Evolutionary conservation across 2,888 invertebrate species (phyloP).

Genomic region (Sphaerophoria rueppellii): DNA sequence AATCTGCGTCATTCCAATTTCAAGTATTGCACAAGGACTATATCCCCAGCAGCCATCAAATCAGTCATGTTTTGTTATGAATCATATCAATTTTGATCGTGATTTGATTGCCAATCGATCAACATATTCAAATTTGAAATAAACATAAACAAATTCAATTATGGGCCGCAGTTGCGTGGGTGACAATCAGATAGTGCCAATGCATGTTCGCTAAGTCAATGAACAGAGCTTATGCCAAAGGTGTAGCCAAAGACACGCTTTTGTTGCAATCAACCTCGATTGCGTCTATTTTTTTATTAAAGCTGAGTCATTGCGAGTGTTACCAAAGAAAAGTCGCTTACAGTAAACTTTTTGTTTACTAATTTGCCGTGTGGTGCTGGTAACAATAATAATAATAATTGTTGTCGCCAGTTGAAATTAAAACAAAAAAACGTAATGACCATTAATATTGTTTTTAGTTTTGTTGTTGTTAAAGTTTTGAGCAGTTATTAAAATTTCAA

Average conservation of each 20-base stretch:
- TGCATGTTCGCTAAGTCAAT: neutral
- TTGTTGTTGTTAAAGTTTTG: slow-evolving; percentile 37
- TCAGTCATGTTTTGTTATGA: neutral
- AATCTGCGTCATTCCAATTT: neutral
- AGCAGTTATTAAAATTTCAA: slow-evolving; percentile 16
- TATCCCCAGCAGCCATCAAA: neutral
- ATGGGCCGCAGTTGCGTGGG: neutral
- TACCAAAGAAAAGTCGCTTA: neutral
- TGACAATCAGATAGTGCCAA: neutral
- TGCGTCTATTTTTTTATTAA: slow-evolving; percentile 19
- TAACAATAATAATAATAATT: neutral
- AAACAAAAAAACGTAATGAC: neutral
- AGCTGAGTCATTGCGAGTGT: neutral
- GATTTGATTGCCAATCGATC: neutral
- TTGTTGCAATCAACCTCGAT: slow-evolving; percentile 58
- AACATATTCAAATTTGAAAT: slow-evolving; percentile 7
- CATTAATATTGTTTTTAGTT: slow-evolving; percentile 16
- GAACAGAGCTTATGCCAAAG: slow-evolving; percentile 18
- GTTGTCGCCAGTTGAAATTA: neutral
- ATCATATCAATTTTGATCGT: slow-evolving; percentile 18
- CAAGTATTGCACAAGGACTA: neutral
- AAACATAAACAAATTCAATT: neutral
- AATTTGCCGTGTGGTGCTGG: neutral
- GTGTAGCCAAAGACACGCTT: slow-evolving; percentile 24
- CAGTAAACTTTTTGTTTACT: neutral